These are phyloP conservation scores for Nylanderia fulva DNA, from an alignment of 1,140 invertebrate genomes.

Conservation along the genomic window DNA sequence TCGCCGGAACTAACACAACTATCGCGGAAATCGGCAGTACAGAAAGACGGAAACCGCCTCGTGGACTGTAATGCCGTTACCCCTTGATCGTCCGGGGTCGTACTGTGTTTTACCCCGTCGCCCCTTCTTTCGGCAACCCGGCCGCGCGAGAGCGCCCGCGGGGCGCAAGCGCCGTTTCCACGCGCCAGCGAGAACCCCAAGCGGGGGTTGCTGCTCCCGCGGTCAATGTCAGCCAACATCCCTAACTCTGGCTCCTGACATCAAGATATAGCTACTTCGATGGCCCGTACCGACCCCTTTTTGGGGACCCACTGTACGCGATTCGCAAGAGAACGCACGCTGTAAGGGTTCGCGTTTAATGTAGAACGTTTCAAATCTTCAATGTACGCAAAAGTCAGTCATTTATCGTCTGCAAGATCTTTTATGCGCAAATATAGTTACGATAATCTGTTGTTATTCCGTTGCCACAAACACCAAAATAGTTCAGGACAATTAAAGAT, in stretches of 20 bases:
- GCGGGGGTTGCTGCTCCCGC: slow-evolving; percentile 76
- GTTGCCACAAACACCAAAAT: neutral
- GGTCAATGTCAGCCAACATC: slow-evolving; percentile 83
- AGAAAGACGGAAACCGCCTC: slow-evolving; percentile 23
- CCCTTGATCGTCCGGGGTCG: slow-evolving; percentile 81
- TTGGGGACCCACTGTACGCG: slow-evolving; percentile 14
- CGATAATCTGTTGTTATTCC: neutral
- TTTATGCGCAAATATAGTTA: neutral
- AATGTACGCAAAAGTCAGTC: neutral
- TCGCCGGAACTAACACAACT: neutral
- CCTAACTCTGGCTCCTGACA: slow-evolving; percentile 79
- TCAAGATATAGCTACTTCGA: slow-evolving; percentile 71
- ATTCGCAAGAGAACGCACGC: slow-evolving; percentile 4
- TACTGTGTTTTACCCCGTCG: slow-evolving; percentile 80
- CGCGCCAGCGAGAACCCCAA: slow-evolving; percentile 76
- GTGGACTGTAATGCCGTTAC: slow-evolving; percentile 66
- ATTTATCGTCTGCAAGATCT: neutral
- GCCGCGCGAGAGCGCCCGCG: slow-evolving; percentile 65
- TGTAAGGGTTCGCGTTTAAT: neutral
- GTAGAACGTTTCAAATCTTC: neutral
- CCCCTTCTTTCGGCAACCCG: slow-evolving; percentile 72
- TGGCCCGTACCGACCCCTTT: slow-evolving; percentile 65
- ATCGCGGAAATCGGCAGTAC: slow-evolving; percentile 55
- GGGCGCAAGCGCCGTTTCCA: slow-evolving; percentile 78
- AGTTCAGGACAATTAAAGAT: neutral